Conservation (phyloP, 1,140 invertebrate species). For the Aphelenchoides fujianensis region DNA sequence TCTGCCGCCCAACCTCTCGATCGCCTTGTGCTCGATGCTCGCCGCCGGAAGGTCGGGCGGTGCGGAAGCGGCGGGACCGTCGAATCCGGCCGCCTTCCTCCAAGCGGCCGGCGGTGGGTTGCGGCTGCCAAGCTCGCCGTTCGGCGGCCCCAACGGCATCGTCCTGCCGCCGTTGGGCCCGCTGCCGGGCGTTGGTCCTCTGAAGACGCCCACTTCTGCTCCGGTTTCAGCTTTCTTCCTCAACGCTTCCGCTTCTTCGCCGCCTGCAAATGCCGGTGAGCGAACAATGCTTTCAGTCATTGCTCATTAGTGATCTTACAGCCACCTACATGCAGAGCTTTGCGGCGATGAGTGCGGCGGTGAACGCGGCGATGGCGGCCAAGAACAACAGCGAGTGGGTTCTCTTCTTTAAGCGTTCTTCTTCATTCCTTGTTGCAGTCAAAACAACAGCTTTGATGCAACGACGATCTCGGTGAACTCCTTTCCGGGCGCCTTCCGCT, state of each 20-base stretch:
- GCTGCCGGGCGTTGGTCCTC: background rate
- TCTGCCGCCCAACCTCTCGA: background rate
- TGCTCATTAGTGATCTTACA: background rate
- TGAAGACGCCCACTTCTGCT: no score
- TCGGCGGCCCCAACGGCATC: background rate
- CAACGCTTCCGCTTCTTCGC: background rate
- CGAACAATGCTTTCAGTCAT: background rate
- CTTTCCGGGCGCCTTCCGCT: constrained; percentile 26
- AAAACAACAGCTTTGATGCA: constrained; percentile 26
- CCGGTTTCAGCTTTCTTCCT: background rate
- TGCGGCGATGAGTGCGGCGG: constrained; percentile 28
- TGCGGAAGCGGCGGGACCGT: background rate
- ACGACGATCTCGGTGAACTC: constrained; percentile 46
- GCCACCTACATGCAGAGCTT: constrained; percentile 25
- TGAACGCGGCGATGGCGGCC: constrained; percentile 14
- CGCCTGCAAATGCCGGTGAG: background rate
- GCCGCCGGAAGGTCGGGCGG: background rate
- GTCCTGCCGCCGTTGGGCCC: background rate
- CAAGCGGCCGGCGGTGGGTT: background rate
- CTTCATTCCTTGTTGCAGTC: background rate
- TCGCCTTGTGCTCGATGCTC: background rate
- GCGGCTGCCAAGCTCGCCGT: background rate
- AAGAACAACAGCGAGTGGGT: background rate
- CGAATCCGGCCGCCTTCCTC: background rate
- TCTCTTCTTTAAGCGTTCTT: background rate